Evolutionary conservation across 2,888 invertebrate species (phyloP), one percentile per base, ranked within the genome.

Genomic region (Danaus chrysippus): DNA sequence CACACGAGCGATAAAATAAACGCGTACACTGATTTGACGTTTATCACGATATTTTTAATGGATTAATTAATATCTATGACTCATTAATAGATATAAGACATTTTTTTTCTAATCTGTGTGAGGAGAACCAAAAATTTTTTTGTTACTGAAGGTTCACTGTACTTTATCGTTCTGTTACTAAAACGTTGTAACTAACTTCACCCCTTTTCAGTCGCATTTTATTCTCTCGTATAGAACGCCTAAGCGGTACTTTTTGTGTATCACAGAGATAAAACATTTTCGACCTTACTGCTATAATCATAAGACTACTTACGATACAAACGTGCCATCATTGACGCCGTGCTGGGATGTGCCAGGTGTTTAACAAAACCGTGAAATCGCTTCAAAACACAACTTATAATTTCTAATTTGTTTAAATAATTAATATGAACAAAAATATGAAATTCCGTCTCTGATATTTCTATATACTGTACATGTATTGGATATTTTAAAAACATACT

Each of bases 291-390:
- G 10, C 42, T 3, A 53, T 15, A 19, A 1, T 10, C 15, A 66
- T 64, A 64, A 56, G 57, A 41, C 11, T 42, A 1, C 44, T 13
- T 59, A 13, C 52, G 11, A 57, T 54, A 13, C 17, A 44, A 52
- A 42, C 12, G 12, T n/a, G 52, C 10, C 41, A 17, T 42, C 41
- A n/a, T 44, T 46, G 49, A 58, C 54, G 52, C 58, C 65, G 69
- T 70, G 65, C 68, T 66, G 68, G 69, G 66, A 68, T 64, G 69
- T 69, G 59, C 66, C 66, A 66, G 69, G 68, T 66, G 64, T 65
- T 68, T 61, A 66, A 58, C 61, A 62, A 62, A 34, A 63, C 63
- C 65, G 63, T 62, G 62, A 68, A 69, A 66, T 63, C 63, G 61
- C 55, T 59, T 66, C 62, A 59, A 63, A 69, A 64, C 59, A 66